These are phyloP conservation scores for Muricea muricata DNA, from an alignment of 92 coral and sea anemone species.

Conservation along the genomic window DNA sequence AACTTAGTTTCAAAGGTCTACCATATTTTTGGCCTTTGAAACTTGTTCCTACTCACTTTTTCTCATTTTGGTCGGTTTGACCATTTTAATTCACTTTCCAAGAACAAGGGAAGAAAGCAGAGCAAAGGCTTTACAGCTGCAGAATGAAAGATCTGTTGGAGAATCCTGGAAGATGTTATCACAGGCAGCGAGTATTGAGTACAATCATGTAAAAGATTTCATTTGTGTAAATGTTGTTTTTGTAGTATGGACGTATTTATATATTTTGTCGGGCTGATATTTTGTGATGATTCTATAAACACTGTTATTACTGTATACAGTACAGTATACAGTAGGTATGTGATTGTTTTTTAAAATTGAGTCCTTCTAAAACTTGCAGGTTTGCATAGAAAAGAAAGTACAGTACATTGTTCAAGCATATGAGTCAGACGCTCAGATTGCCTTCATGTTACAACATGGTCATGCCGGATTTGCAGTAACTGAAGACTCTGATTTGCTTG, in stretches of 20 bases:
- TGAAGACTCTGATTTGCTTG: constrained; percentile 7
- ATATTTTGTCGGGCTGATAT: too few species aligned
- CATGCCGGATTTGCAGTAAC: not conserved
- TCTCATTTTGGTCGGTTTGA: constrained; percentile 25
- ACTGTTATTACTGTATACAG: not conserved
- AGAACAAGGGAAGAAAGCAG: constrained; percentile 13
- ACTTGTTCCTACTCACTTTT: constrained; percentile 5
- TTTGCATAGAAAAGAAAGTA: constrained; percentile 22
- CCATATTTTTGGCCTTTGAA: too few species aligned
- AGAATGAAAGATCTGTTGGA: constrained; percentile 11
- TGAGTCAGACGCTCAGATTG: not conserved
- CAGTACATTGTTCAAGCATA: constrained; percentile 1
- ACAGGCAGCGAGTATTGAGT: constrained; percentile 19
- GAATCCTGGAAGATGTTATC: constrained; percentile 22
- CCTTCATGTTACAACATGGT: constrained; percentile 5
- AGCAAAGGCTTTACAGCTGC: constrained; percentile 16
- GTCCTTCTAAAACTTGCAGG: constrained; percentile 10
- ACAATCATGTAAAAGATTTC: constrained; percentile 24
- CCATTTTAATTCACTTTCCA: constrained; percentile 1
- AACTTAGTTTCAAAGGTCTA: too few species aligned
- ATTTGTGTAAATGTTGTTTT: constrained; percentile 15
- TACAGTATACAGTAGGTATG: not conserved
- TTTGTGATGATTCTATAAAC: not conserved
- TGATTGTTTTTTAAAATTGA: constrained; percentile 3
- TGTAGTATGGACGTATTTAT: constrained; percentile 19